Conservation (phyloP, 2,797 vertebrate genomes). For the Sebastes baramenuke region DNA sequence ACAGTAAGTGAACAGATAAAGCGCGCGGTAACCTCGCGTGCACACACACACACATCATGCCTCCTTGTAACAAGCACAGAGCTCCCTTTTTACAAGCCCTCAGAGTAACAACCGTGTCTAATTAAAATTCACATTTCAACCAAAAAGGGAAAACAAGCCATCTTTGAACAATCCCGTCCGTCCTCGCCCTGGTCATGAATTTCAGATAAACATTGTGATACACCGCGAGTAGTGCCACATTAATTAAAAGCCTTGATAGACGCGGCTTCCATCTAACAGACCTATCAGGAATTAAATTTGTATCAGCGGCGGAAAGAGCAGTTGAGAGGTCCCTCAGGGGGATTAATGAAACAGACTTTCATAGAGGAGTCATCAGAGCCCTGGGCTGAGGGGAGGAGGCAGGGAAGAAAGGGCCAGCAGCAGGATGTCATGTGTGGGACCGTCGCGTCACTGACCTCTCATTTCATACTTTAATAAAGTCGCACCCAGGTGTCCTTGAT, state of each 20-base stretch:
- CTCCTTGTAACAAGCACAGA: conserved; percentile 72
- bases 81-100: conserved; percentile 71
- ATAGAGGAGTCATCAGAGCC: conserved; percentile 80
- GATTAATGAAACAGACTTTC: conserved; percentile 87
- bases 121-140: conserved; percentile 82
- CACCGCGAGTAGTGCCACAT: conserved; percentile 67
- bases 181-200: conserved; percentile 70
- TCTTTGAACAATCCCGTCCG: conserved; percentile 75
- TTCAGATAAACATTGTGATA: conserved; percentile 77
- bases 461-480: conserved; percentile 90
- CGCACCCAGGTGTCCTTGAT: conserved; percentile 87
- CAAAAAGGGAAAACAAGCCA: conserved; percentile 75
- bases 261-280: conserved; percentile 81
- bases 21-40: conserved; percentile 28
- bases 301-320: conserved; percentile 82
- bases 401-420: conserved; percentile 76
- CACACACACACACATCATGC: conserved; percentile 44
- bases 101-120: conserved; percentile 77
- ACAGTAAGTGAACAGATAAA: conserved; percentile 68
- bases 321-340: conserved; percentile 80
- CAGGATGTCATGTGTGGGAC: conserved; percentile 83
- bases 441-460: conserved; percentile 84
- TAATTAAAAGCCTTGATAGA: conserved; percentile 85
- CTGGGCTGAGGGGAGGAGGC: conserved; percentile 65
- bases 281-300: conserved; percentile 85